Evolutionary conservation across 2,888 invertebrate genomes (phyloP), one percentile per base, ranked within the genome.

Genomic region (Argyresthia goedartella): DNA sequence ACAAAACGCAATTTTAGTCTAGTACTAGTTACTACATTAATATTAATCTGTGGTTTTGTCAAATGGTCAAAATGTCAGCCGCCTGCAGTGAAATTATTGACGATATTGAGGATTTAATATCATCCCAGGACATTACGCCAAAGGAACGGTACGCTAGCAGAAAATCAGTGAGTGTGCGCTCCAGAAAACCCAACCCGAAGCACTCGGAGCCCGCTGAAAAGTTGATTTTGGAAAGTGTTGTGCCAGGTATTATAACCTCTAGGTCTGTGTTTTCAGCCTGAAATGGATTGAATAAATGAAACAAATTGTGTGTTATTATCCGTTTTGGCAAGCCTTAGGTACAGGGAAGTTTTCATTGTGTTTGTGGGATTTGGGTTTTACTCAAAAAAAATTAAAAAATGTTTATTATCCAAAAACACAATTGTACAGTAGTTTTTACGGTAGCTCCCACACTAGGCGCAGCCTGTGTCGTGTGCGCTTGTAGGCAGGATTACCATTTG

Each of bases 21-120:
- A n/a, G n/a, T n/a, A n/a, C n/a, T n/a, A n/a, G n/a, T n/a, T n/a
- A n/a, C n/a, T n/a, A n/a, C n/a, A n/a, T n/a, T n/a, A n/a, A n/a
- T n/a, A n/a, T n/a, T n/a, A n/a, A n/a, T n/a, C n/a, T 25, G 6
- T 42, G 10, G 42, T 42, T 42, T 42, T 13, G 25, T 14, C 15
- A 43, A 9, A 16, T n/a, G 39, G 49, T 43, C 62, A 87, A 77
- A 68, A 90, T 90, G 90, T 81, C 88, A 64, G 77, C 81, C 59
- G 87, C 86, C 55, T 91, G 91, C 69, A 87, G 85, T 62, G 93
- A 92, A 81, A 90, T 90, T 62, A 91, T 95, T 59, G 93, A 92
- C 53, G 95, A 95, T 78, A 95, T 95, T 56, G 95, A 95, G 78
- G 95, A 95, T 87, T 82, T 95, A 63, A 92, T 95, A 79, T 91